These are phyloP conservation scores for Corythaixoides concolor DNA, from an alignment of 2,113 vertebrate genomes.

Conservation along the genomic window DNA sequence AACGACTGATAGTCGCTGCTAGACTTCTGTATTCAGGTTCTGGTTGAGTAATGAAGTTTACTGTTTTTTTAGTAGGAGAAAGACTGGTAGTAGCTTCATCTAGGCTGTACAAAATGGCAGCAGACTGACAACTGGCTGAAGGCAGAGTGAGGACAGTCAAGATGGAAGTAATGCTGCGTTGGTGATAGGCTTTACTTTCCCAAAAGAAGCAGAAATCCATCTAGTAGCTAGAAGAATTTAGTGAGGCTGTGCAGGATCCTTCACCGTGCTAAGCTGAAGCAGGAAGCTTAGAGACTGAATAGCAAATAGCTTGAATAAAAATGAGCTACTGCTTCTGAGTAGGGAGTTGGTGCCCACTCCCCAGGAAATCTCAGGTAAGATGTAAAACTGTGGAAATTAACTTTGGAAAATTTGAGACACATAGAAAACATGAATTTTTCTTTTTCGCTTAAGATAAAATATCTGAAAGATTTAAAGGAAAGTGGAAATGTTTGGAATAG, in stretches of 20 bases:
- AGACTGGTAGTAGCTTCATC: background rate
- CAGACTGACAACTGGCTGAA: background rate
- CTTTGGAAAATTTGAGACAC: background rate
- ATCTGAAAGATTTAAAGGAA: background rate
- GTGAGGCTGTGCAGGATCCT: background rate
- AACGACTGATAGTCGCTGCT: background rate
- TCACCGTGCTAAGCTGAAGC: background rate
- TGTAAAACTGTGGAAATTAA: background rate
- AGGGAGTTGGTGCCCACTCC: background rate
- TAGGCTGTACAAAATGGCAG: background rate
- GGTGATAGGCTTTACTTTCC: background rate
- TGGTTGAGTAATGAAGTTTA: background rate
- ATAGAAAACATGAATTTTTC: background rate
- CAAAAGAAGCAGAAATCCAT: background rate
- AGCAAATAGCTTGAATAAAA: background rate
- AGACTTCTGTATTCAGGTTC: background rate
- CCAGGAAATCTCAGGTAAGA: background rate
- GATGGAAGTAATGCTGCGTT: background rate
- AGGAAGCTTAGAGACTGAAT: background rate
- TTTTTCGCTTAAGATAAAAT: background rate
- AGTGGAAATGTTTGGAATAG: background rate
- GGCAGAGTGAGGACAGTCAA: background rate
- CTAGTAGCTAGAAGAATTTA: background rate
- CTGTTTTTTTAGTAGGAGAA: background rate
- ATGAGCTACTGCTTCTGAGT: background rate